Evolutionary conservation across 2,797 vertebrate species (phyloP), one percentile per base, ranked within the genome.

Genomic region (Acrossocheilus wenchowensis): DNA sequence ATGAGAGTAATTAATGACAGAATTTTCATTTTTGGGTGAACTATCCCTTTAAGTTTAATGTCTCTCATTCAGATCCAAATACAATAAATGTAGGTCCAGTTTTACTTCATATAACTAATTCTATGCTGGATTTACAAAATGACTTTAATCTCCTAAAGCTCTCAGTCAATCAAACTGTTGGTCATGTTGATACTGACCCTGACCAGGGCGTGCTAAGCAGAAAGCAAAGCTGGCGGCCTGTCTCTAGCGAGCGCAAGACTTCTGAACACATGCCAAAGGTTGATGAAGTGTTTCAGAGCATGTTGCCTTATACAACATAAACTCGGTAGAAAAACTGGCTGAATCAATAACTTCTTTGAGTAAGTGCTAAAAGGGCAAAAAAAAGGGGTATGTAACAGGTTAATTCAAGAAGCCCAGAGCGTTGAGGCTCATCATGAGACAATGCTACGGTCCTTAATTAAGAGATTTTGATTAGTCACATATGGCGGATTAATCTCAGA

Each of bases 401-500:
- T 88, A 91, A 92, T 89, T 91, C 86, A 88, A 81, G 68, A 73
- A 82, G 90, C 88, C 88, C 86, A 54, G 87, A 82, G 83, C 89
- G 87, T 85, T 87, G 86, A 86, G 92, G 90, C 89, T 93, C 90
- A 92, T 95, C 93, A 94, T 86, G 86, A 89, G 91, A 92, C 91
- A 90, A 93, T 91, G 90, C 89, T 45, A 82, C 82, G 90, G 89
- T 91, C 43, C 66, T 78, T 94, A 93, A 95, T 94, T 93, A 94
- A 91, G 90, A 93, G 87, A 89, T 94, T 92, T 91, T 94, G 92
- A 94, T 94, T 93, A 94, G 94, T 93, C 92, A 92, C 93, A 92
- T 91, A 91, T 92, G 93, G 91, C 68, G 71, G 91, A 92, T 94
- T 94, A 7, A 87, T 94, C 85, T 91, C 83, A 82, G 82, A 92